phyloP scores from a whole-genome alignment of 2,113 vertebrate genomes.

The Psilopsiagon aymara region DNA sequence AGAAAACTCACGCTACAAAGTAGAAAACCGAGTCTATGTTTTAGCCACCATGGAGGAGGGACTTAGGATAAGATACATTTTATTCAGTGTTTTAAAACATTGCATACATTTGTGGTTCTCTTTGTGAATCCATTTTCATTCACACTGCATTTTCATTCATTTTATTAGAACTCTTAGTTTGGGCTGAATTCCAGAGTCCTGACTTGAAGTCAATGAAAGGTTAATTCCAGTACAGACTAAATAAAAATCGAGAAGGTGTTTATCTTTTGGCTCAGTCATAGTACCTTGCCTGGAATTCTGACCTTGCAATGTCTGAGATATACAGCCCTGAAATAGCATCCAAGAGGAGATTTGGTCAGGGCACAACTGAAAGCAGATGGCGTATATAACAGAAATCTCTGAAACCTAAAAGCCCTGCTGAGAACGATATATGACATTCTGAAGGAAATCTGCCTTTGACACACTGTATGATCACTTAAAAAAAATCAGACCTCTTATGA shows the following conservation, averaged over 20 bases:
- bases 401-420: conserved; percentile 45
- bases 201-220: conserved; percentile 21
- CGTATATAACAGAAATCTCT: conserved; percentile 15
- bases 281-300: conserved; percentile 43
- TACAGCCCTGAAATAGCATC: conserved; percentile 40
- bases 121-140: neutral
- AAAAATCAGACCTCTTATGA: conserved; percentile 8
- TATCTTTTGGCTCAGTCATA: conserved; percentile 37
- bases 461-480: neutral
- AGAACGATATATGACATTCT: neutral
- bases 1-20: neutral
- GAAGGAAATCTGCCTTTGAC: conserved; percentile 46
- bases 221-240: conserved; percentile 30
- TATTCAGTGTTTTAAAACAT: neutral
- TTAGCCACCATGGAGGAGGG: neutral
- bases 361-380: conserved; percentile 51
- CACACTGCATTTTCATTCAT: neutral
- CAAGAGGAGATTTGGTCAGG: conserved; percentile 38
- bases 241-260: conserved; percentile 33
- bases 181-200: neutral
- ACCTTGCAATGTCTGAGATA: conserved; percentile 53
- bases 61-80: neutral
- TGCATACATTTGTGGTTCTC: neutral
- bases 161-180: neutral
- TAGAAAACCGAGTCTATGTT: neutral